These are phyloP conservation scores for Sinocyclocheilus maitianheensis DNA, from an alignment of 2,113 vertebrate genomes.

Conservation along the genomic window DNA sequence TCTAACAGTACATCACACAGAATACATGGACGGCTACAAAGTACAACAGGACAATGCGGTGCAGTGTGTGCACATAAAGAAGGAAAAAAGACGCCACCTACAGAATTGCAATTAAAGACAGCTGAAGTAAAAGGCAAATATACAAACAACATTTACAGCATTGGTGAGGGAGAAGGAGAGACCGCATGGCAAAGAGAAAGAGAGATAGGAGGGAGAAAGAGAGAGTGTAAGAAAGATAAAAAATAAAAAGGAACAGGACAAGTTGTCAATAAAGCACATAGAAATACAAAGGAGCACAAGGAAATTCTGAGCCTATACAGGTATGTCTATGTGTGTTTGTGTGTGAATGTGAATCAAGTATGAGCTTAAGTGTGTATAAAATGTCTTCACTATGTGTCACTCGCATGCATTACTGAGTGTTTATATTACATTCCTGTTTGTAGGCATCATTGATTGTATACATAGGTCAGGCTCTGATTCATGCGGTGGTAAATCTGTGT, in stretches of 20 bases:
- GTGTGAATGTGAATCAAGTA: not conserved
- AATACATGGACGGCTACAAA: constrained; percentile 18
- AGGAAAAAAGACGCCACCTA: constrained; percentile 39
- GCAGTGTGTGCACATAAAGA: constrained; percentile 20
- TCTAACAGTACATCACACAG: constrained; percentile 29
- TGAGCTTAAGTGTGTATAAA: not conserved
- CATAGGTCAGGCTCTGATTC: constrained; percentile 49
- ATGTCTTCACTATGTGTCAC: not conserved
- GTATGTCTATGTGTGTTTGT: constrained; percentile 30
- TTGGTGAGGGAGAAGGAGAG: constrained; percentile 37
- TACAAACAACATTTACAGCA: constrained; percentile 39
- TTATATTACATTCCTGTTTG: constrained; percentile 36
- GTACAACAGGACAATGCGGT: constrained; percentile 26
- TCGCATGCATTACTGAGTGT: constrained; percentile 51
- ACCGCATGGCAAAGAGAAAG: constrained; percentile 45
- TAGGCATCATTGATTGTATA: constrained; percentile 28
- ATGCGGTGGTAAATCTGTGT: constrained; percentile 51
- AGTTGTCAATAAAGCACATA: constrained; percentile 49
- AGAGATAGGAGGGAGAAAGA: constrained; percentile 41
- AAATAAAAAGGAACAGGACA: constrained; percentile 41
- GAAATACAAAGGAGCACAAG: constrained; percentile 46
- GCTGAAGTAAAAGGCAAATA: constrained; percentile 39
- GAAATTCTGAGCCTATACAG: constrained; percentile 39
- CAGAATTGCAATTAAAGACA: constrained; percentile 28
- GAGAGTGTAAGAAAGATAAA: constrained; percentile 43